Base-by-base conservation (phyloP, 1,140 invertebrate species). In the Artemia franciscana region DNA sequence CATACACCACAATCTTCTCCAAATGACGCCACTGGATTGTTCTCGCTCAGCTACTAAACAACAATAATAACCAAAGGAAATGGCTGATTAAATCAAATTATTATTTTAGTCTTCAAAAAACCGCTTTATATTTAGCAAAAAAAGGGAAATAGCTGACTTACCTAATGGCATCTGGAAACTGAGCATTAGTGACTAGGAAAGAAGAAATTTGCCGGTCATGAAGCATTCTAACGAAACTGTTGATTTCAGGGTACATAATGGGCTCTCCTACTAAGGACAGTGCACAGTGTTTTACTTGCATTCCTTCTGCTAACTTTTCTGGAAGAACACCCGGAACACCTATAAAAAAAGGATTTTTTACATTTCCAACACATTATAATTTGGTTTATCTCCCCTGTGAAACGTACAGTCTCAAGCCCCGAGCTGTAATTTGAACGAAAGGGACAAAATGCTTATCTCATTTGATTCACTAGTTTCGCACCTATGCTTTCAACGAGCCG, bases 231-330 rank as follows among this genome's bases (percentile, higher is more conserved):
- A 81, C 67, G 65, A 82, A 77, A 62, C 70, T 72, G 69, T 81
- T 81, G 51, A 82, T 82, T 69, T 81, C 73, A 25, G 81, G 81
- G 69, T 82, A 82, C 80, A 82, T 82, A 65, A 82, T 82, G 0
- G 81, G 81, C 67, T 82, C 81, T 9, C 81, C 81, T 21, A 82
- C 81, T 5, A 82, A 70, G n/a, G 79, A 81, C 62, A 82, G 69
- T 21, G 81, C 80, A 73, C 81, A 82, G 68, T 82, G 80, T 64
- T 69, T 62, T 57, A 73, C 68, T 64, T 69, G 61, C 65, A 79
- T 64, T 3, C 75, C 80, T 72, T 82, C 81, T 18, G 69, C 69
- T 26, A 82, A 70, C 63, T 75, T 71, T 51, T 79, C 77, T 26
- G 72, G 65, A 25, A 71, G 67, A 9, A 82, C 81, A 26, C 80